phyloP scores from a whole-genome alignment of 2,113 vertebrate species.

The Xenopus tropicalis region UCB_Xtro_10.0 CM004446.2:150442501-150443000 shows the following conservation, averaged over 20 bases:
- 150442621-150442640: conserved; percentile 60
- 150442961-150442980: no score
- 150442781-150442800: no score
- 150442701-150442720: conserved; percentile 63
- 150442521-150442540: conserved; percentile 54
- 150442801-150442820: no score
- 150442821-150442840: no score
- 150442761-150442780: conserved; percentile 10
- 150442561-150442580: conserved; percentile 54
- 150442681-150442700: conserved; percentile 58
- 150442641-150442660: conserved; percentile 51
- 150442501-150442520: conserved; percentile 54
- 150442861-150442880: no score
- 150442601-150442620: conserved; percentile 63
- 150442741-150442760: conserved; percentile 69
- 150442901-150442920: no score
- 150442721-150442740: conserved; percentile 61
- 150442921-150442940: no score
- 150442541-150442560: conserved; percentile 57
- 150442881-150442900: no score
- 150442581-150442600: conserved; percentile 58
- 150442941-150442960: no score
- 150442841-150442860: neutral
- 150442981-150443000: no score
- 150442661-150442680: conserved; percentile 52